Percentiles rank a stretch among this genome's conserved stretches.
Evolutionary conservation across 2,113 vertebrate species (phyloP).

Genomic region (Talpa occidentalis): DNA sequence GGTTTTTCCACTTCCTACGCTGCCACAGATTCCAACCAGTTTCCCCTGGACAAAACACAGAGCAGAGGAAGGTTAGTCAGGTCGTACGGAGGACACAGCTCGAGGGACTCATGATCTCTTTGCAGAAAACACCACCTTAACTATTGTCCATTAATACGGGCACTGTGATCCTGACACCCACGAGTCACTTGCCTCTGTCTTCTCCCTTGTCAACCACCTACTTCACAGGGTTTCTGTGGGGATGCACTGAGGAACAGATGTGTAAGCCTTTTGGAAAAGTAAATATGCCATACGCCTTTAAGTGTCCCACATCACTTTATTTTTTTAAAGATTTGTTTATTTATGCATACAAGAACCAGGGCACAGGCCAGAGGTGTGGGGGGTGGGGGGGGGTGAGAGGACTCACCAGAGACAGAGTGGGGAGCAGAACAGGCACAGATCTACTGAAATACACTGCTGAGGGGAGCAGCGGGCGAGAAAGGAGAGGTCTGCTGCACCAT

Average conservation of each 20-base stretch:
- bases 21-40: constrained; percentile 95
- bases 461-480: too few species aligned
- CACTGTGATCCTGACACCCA: neutral
- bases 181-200: too few species aligned
- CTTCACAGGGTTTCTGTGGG: neutral
- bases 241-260: neutral
- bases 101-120: neutral
- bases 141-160: neutral
- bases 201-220: neutral
- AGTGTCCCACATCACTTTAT: neutral
- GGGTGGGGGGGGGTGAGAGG: too few species aligned
- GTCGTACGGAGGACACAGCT: neutral
- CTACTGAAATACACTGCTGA: too few species aligned
- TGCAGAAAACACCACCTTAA: neutral
- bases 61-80: neutral
- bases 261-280: neutral
- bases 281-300: neutral
- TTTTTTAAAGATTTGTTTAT: too few species aligned
- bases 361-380: too few species aligned
- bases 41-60: constrained; percentile 87
- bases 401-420: too few species aligned
- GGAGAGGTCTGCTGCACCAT: too few species aligned
- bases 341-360: too few species aligned
- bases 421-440: too few species aligned
- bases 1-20: constrained; percentile 95